phyloP scores from a whole-genome alignment of 2,888 invertebrate genomes.

The Crepidodera aurea region DNA sequence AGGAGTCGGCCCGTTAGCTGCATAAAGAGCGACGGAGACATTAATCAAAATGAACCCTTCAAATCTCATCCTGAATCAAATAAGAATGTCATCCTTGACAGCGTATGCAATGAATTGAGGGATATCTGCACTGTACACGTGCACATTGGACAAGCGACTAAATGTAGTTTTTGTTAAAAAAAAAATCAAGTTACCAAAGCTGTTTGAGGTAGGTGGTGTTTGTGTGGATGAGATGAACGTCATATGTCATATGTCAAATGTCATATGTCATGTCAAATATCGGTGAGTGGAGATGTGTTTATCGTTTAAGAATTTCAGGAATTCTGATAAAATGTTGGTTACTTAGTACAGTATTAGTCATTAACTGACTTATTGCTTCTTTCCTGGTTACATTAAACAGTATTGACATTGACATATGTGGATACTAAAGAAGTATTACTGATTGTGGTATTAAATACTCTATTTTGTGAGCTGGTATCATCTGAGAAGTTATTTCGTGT shows the following conservation, averaged over 20 bases:
- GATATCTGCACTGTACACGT: slow-evolving; percentile 66
- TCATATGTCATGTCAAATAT: too few relatives aligned
- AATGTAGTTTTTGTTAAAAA: slow-evolving; percentile 67
- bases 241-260: not conserved
- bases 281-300: too few relatives aligned
- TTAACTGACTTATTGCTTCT: too few relatives aligned
- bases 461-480: too few relatives aligned
- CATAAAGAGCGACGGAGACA: slow-evolving; percentile 63
- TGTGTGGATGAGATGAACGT: too few relatives aligned
- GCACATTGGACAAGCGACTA: slow-evolving; percentile 66
- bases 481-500: too few relatives aligned
- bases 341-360: not conserved
- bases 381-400: too few relatives aligned
- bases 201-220: slow-evolving; percentile 6
- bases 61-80: slow-evolving; percentile 33
- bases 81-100: slow-evolving; percentile 55
- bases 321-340: not conserved
- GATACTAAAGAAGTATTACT: too few relatives aligned
- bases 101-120: slow-evolving; percentile 62
- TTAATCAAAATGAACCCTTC: slow-evolving; percentile 64
- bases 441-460: too few relatives aligned
- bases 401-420: too few relatives aligned
- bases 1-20: slow-evolving; percentile 57
- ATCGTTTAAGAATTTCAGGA: not conserved
- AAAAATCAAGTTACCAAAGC: slow-evolving; percentile 29